Evolutionary conservation across 1,140 invertebrate species (phyloP), one percentile per base, ranked within the genome.

Genomic region (Ooceraea biroi): DNA sequence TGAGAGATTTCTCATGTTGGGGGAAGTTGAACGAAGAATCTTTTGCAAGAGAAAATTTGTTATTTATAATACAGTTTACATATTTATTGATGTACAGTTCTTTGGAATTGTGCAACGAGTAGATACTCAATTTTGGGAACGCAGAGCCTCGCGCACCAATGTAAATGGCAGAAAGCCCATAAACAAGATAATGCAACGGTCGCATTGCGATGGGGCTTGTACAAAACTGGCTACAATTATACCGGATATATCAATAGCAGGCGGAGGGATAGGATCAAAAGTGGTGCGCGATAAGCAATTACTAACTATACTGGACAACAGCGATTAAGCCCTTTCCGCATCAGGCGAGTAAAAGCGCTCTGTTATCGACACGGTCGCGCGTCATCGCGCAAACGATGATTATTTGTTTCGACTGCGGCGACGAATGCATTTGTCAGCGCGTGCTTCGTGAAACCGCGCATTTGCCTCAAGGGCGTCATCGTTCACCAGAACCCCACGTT

Each of bases 381-480:
- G 77, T 72, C 83, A 85, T 82, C 76, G 77, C 57, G 77, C 83
- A 82, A 85, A 74, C 80, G 78, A 85, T 82, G 74, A 85, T 85
- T 83, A 85, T 83, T 85, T 83, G 84, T 83, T 85, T 85, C 69
- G 78, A 85, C 78, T 74, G 80, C 72, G 80, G 84, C 78, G 80
- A 85, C 78, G 84, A 85, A 85, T 85, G 84, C 69, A 85, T 85
- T 85, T 85, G 84, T 85, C 84, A 85, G 78, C 84, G 60, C 69
- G 80, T 85, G 80, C 69, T 85, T 82, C 66, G 77, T 85, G 83
- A 82, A 85, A 85, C 83, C 84, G 71, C 84, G 78, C 84, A 74
- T 83, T 85, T 83, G 84, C 84, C 84, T 85, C 84, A 83, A 85
- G 84, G 78, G 84, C 80, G 80, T 85, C 84, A 83, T 85, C 84